phyloP scores from a whole-genome alignment of 2,888 invertebrate species.

The Drosophila macrothrix region DNA sequence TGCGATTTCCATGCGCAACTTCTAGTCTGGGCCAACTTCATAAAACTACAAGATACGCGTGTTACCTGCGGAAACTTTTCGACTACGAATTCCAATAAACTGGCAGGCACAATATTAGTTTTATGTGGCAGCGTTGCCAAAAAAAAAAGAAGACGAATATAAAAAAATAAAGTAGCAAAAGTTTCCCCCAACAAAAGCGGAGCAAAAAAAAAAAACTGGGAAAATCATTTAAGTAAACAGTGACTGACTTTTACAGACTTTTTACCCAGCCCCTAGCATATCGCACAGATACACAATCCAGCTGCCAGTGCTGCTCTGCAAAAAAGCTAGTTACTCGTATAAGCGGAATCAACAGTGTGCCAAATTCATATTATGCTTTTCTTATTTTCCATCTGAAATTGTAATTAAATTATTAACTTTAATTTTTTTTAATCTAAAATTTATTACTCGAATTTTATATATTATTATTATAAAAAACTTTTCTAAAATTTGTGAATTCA shows the following conservation, averaged over 20 bases:
- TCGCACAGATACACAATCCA: slow-evolving; percentile 21
- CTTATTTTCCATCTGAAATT: neutral
- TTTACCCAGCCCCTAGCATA: slow-evolving; percentile 37
- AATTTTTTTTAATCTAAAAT: neutral
- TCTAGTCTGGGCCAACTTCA: slow-evolving; percentile 53
- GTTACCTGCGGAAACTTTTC: slow-evolving; percentile 64
- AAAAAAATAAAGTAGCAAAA: slow-evolving; percentile 13
- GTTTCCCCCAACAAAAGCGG: slow-evolving; percentile 48
- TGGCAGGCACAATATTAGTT: slow-evolving; percentile 73
- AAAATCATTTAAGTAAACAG: slow-evolving; percentile 79
- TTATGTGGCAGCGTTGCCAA: slow-evolving; percentile 50
- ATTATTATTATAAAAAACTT: neutral
- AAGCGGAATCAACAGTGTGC: neutral
- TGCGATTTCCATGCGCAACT: slow-evolving; percentile 68
- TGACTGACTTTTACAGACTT: slow-evolving; percentile 72
- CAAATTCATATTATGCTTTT: neutral
- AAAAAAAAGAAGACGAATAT: slow-evolving; percentile 21
- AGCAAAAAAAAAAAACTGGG: slow-evolving; percentile 63
- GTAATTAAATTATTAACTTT: neutral
- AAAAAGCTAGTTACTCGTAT: neutral
- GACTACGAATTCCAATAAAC: slow-evolving; percentile 72
- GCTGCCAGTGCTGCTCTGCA: slow-evolving; percentile 12
- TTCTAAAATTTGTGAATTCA: neutral
- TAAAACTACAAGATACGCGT: slow-evolving; percentile 74
- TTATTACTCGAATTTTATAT: neutral